phyloP scores from a whole-genome alignment of 2,888 invertebrate species.

The Onchidella celtica region DNA sequence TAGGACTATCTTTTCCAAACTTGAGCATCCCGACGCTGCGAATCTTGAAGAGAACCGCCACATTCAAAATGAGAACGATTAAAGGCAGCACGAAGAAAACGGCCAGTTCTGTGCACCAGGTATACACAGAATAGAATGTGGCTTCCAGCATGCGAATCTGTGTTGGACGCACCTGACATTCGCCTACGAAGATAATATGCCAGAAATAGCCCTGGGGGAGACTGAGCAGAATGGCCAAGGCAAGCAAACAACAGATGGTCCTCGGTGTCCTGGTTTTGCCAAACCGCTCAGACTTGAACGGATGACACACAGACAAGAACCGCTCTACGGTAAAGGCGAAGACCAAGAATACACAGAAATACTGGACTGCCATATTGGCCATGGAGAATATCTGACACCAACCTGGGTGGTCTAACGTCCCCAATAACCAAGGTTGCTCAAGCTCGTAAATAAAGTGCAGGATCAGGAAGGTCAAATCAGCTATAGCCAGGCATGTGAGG shows the following conservation, averaged over 20 bases:
- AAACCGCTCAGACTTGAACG: conserved; percentile 73
- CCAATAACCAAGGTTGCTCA: conserved; percentile 73
- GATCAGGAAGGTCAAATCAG: conserved; percentile 71
- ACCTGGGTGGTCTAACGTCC: conserved; percentile 61
- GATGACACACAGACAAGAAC: conserved; percentile 73
- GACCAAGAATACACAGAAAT: conserved; percentile 76
- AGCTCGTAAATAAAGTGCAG: conserved; percentile 76
- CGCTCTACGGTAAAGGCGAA: conserved; percentile 77
- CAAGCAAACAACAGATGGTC: conserved; percentile 66
- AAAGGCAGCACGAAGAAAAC: conserved; percentile 69
- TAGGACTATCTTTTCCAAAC: conserved; percentile 26
- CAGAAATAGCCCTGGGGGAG: conserved; percentile 76
- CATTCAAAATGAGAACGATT: conserved; percentile 66
- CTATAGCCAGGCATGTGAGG: conserved; percentile 73
- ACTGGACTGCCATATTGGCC: conserved; percentile 74
- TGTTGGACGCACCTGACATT: conserved; percentile 49
- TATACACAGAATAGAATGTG: conserved; percentile 64
- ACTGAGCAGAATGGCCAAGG: conserved; percentile 61
- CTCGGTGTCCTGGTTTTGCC: conserved; percentile 71
- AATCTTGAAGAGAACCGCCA: conserved; percentile 62
- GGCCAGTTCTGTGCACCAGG: conserved; percentile 66
- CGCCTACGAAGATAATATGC: conserved; percentile 61
- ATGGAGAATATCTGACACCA: conserved; percentile 75
- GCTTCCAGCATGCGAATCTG: conserved; percentile 48
- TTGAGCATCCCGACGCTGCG: conserved; percentile 49